phyloP scores from a whole-genome alignment of 53 echinoderm and acorn worm species.

The Arbacia lixula region DNA sequence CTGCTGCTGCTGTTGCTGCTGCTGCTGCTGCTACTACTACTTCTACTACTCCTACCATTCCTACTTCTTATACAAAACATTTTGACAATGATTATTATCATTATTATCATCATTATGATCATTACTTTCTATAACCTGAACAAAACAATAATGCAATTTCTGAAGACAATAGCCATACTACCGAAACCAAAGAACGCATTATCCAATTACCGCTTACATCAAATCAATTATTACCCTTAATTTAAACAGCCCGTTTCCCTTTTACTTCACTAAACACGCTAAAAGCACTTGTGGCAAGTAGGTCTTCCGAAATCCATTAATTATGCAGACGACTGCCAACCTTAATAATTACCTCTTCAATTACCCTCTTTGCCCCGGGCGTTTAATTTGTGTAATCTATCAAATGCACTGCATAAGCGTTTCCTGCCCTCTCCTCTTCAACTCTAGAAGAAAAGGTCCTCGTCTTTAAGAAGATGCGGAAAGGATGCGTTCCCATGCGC shows the following conservation, averaged over 20 bases:
- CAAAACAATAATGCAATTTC: too few relatives aligned
- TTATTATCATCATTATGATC: not conserved
- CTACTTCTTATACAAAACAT: not conserved
- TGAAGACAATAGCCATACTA: too few relatives aligned
- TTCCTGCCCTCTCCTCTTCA: slow-evolving; percentile 14
- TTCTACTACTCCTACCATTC: not conserved
- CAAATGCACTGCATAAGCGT: slow-evolving; percentile 16
- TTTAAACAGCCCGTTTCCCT: slow-evolving; percentile 25
- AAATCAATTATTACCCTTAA: too few relatives aligned
- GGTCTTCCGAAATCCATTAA: slow-evolving; percentile 32
- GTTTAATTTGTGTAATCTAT: slow-evolving; percentile 45
- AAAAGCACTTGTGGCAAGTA: slow-evolving; percentile 27
- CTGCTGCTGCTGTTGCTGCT: slow-evolving; percentile 2
- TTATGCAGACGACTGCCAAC: slow-evolving; percentile 22
- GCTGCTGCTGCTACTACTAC: not conserved
- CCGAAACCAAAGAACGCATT: too few relatives aligned
- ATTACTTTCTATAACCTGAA: too few relatives aligned
- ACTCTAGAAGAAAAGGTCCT: too few relatives aligned
- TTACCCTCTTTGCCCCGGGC: slow-evolving; percentile 16
- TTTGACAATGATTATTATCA: not conserved
- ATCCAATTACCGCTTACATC: too few relatives aligned
- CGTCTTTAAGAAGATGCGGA: too few relatives aligned
- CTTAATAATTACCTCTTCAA: slow-evolving; percentile 41
- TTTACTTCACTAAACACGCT: not conserved
- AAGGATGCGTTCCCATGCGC: too few relatives aligned